phyloP scores from a whole-genome alignment of 2,888 invertebrate genomes.

The Dugesia japonica region DNA sequence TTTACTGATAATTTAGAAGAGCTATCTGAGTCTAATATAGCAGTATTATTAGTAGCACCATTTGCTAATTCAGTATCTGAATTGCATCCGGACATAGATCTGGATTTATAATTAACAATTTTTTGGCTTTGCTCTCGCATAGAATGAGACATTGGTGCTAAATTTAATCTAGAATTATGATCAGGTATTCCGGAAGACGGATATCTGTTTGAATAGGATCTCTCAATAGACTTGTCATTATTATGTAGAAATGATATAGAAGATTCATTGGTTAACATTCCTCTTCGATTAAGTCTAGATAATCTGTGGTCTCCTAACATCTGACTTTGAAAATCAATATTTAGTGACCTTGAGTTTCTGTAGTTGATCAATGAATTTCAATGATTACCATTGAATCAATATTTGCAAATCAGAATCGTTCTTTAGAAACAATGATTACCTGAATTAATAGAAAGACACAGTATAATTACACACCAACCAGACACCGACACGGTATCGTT shows the following conservation, averaged over 20 bases:
- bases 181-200: background rate
- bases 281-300: background rate
- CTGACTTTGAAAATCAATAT: conserved; percentile 9
- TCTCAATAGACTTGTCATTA: background rate
- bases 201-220: background rate
- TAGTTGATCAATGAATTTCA: conserved; percentile 20
- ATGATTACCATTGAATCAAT: conserved; percentile 4
- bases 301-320: background rate
- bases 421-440: conserved; percentile 11
- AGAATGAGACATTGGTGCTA: background rate
- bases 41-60: background rate
- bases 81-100: background rate
- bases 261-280: background rate
- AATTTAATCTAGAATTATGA: background rate
- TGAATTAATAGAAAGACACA: background rate
- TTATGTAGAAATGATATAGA: background rate
- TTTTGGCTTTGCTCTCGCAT: background rate
- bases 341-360: conserved; percentile 9
- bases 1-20: background rate
- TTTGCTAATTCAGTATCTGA: conserved; percentile 12
- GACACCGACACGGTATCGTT: conserved; percentile 6
- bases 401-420: conserved; percentile 15
- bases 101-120: background rate
- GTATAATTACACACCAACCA: conserved; percentile 4
- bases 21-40: background rate